These are phyloP conservation scores for Ischnus inquisitorius DNA, from an alignment of 2,888 invertebrate genomes.

Conservation along the genomic window DNA sequence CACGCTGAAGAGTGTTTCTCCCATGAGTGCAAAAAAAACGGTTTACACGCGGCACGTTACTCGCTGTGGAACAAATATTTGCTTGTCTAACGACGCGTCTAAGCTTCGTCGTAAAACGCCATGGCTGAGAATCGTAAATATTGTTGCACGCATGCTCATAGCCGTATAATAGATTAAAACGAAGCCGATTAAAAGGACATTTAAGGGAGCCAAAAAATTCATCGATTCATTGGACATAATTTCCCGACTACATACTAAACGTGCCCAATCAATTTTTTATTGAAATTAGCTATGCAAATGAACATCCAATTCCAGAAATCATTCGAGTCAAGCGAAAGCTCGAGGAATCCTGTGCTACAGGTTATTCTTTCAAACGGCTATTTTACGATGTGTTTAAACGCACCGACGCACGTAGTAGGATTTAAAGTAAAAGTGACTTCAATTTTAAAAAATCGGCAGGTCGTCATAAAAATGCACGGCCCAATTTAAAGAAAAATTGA, in stretches of 20 bases:
- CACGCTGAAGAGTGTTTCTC: background rate
- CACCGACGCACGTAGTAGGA: no score
- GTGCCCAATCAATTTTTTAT: no score
- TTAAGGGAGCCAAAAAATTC: background rate
- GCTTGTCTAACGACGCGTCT: conserved; percentile 37
- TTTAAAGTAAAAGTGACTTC: no score
- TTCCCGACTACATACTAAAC: background rate
- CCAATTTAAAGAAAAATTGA: no score
- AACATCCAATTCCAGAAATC: no score
- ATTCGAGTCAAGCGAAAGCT: no score
- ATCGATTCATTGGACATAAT: background rate
- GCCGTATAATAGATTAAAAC: background rate
- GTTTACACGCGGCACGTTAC: conserved; percentile 11
- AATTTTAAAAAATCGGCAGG: no score
- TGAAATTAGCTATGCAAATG: no score
- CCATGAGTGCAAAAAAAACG: background rate
- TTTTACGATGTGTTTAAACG: no score
- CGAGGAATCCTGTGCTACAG: no score
- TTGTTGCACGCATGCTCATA: conserved; percentile 8
- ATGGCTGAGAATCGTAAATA: conserved; percentile 20
- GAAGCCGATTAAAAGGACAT: background rate
- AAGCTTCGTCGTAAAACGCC: conserved; percentile 35
- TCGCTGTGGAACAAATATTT: conserved; percentile 47
- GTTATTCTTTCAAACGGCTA: no score
- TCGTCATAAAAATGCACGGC: no score